Evolutionary conservation across 2,888 invertebrate species (phyloP).

Genomic region (Cenopis cana): DNA sequence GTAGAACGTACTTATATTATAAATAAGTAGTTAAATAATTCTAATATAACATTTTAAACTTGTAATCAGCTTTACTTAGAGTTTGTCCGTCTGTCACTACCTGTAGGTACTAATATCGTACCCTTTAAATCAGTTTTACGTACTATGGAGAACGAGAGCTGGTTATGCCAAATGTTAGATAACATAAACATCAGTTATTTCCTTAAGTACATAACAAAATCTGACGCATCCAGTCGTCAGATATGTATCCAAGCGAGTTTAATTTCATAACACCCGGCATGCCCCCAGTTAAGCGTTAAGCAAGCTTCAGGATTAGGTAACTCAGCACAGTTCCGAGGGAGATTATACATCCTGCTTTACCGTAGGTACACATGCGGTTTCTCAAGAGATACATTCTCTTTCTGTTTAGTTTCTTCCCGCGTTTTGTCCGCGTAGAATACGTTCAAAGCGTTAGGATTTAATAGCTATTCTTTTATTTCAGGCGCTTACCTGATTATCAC

Average conservation of each 20-base stretch:
- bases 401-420: no score
- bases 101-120: no score
- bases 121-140: no score
- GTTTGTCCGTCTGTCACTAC: neutral
- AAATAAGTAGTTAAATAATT: no score
- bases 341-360: slow-evolving; percentile 70
- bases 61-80: neutral
- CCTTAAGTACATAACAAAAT: slow-evolving; percentile 5
- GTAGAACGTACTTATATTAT: no score
- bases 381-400: slow-evolving; percentile 53
- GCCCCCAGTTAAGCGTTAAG: slow-evolving; percentile 57
- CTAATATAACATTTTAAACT: no score
- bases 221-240: slow-evolving; percentile 10
- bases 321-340: slow-evolving; percentile 74
- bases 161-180: neutral
- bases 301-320: slow-evolving; percentile 75
- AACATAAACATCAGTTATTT: neutral
- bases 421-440: no score
- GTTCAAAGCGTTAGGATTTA: no score
- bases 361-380: slow-evolving; percentile 55
- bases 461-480: no score
- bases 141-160: no score
- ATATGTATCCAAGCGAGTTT: slow-evolving; percentile 49
- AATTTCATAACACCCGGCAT: slow-evolving; percentile 64
- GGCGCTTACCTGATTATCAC: no score